Evolutionary conservation across 2,113 vertebrate genomes (phyloP).

Genomic region (Rallus limicola): DNA sequence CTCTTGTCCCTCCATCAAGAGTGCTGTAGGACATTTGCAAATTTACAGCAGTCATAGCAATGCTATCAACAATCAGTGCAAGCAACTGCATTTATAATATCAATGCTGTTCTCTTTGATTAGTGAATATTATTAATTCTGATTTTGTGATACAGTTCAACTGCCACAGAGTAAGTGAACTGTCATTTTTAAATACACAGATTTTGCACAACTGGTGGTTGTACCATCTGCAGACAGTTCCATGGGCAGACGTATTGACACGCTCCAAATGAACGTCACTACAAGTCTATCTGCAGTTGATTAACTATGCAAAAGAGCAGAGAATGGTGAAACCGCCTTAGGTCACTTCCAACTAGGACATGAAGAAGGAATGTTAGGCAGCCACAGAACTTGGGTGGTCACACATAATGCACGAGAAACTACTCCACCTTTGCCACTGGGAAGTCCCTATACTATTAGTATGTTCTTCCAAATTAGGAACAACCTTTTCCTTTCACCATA

Average conservation of each 20-base stretch:
- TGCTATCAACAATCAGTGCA: background rate
- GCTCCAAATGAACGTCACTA: background rate
- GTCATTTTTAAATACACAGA: background rate
- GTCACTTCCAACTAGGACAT: background rate
- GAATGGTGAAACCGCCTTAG: background rate
- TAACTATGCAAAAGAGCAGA: background rate
- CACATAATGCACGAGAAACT: background rate
- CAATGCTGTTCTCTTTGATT: background rate
- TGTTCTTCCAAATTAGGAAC: background rate
- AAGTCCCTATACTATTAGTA: background rate
- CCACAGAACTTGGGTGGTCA: background rate
- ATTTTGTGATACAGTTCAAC: background rate
- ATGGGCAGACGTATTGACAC: fast-evolving
- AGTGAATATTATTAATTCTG: background rate
- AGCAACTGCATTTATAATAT: background rate
- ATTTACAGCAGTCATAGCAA: background rate
- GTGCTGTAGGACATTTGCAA: background rate
- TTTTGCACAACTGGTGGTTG: background rate
- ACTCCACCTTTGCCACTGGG: background rate
- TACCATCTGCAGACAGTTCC: background rate
- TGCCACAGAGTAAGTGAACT: background rate
- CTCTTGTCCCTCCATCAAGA: background rate
- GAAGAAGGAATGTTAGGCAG: background rate
- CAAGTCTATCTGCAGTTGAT: background rate
- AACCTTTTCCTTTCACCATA: background rate